A percentile compares a stretch with the other conserved stretches of the same genome.
phyloP scores from a whole-genome alignment of 2,113 vertebrate genomes.

The Lagopus leucura region DNA sequence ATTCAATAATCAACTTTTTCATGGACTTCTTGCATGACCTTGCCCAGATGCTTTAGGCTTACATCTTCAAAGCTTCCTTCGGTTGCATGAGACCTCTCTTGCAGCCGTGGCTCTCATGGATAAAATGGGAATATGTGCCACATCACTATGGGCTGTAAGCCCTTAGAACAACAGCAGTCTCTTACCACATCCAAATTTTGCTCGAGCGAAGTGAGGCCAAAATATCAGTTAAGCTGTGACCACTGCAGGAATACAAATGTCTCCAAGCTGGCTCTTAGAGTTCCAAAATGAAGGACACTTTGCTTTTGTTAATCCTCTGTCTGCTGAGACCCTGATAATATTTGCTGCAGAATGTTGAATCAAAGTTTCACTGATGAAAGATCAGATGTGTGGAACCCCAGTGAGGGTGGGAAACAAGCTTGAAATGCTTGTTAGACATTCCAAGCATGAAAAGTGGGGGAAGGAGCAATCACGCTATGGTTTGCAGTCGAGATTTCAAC shows the following conservation, averaged over 20 bases:
- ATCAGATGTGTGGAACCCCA: accelerated
- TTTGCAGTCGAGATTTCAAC: neutral
- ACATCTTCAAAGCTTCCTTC: neutral
- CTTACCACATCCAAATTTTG: neutral
- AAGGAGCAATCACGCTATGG: neutral
- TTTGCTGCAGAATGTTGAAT: neutral
- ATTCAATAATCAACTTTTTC: neutral
- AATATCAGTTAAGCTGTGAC: neutral
- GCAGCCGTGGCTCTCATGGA: neutral
- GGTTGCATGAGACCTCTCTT: neutral
- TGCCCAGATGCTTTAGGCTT: neutral
- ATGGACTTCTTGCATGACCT: neutral
- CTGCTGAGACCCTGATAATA: neutral
- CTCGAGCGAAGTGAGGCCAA: neutral
- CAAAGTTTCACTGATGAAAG: neutral
- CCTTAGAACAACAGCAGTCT: neutral
- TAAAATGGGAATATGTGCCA: neutral
- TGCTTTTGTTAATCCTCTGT: neutral
- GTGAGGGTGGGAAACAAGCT: neutral
- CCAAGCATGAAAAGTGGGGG: neutral
- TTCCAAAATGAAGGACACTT: neutral
- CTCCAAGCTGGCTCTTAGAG: neutral
- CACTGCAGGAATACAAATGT: neutral
- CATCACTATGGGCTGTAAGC: neutral
- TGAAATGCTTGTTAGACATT: neutral